Base-by-base conservation (phyloP, 2,797 vertebrate species). In the Pseudochirops cupreus region DNA sequence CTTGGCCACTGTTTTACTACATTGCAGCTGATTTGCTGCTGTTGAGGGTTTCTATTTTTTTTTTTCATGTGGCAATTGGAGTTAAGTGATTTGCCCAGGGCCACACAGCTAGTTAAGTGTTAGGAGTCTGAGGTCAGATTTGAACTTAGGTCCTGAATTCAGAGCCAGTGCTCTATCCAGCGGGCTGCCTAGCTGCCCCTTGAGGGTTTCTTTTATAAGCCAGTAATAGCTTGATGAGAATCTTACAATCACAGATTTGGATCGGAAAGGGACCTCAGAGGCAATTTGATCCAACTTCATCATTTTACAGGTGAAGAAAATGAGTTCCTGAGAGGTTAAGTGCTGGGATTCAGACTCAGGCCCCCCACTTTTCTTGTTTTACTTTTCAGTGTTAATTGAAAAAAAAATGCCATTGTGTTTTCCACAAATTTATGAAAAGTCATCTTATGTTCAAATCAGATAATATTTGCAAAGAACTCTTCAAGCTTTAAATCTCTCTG, bases 1-100 rank as follows among this genome's bases (percentile, higher is more conserved):
- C 52, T 91, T 91, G 9, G 91, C 94, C 91, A 94, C 29, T n/a
- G 58, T 92, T 74, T 94, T 74, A 95, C 33, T 13, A 92, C n/a
- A 46, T 62, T 56, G 67, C n/a, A 94, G 11, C 59, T 93, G 90
- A 12, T 92, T 90, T 94, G 50, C 59, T 92, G 94, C 67, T 31
- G 89, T 90, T 18, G 62, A 74, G 56, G 89, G 24, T 90, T 29
- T 90, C 92, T 92, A 5, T 53, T 53, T 53, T 92, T 53, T 95
- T 93, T 53, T 53, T 53, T 53, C 0, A 10, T 53, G 53, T 9
- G 53, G 53, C 53, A 53, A 9, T 53, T 53, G 53, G 53, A 53
- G 6, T 53, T 9, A 53, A 53, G 53, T 53, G 7, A 53, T 10
- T 53, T 53, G 53, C 53, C 53, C 9, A 53, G 53, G 53, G 53